These are phyloP conservation scores for Caenorhabditis sp. DNA, from an alignment of 2,888 invertebrate species.

Conservation along the genomic window DNA sequence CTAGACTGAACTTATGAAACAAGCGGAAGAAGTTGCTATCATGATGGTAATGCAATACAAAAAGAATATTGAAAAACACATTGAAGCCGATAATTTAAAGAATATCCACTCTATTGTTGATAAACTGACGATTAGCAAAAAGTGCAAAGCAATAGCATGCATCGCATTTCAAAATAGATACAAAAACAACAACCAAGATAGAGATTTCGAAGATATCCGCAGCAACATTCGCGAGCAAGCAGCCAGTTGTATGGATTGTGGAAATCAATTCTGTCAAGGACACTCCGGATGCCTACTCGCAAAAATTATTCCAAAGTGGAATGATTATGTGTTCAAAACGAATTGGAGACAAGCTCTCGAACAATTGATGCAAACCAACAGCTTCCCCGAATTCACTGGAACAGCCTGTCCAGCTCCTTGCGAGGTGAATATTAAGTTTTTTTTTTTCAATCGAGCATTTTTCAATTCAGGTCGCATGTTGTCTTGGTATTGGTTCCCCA, in stretches of 20 bases:
- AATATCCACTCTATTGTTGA: no score
- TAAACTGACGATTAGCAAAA: no score
- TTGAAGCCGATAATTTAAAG: no score
- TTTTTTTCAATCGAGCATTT: no score
- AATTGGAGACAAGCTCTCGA: constrained; percentile 78
- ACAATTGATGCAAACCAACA: constrained; percentile 94
- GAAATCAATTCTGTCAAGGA: constrained; percentile 96
- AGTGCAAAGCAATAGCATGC: no score
- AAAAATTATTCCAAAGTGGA: constrained; percentile 99
- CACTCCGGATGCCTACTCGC: constrained; percentile 94
- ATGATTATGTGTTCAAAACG: constrained; percentile 86
- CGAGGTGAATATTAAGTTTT: no score
- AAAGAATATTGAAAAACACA: no score
- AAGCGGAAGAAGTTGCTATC: no score
- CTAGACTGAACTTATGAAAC: no score
- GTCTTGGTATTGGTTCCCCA: constrained; percentile 91
- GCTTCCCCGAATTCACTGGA: constrained; percentile 84
- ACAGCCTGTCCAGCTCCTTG: constrained; percentile 89
- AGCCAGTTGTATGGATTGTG: constrained; percentile 96
- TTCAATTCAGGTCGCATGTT: constrained; percentile 94
- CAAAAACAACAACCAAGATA: constrained; percentile 89
- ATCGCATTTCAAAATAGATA: no score
- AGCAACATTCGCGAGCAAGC: constrained; percentile 86
- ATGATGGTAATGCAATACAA: no score
- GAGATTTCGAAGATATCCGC: constrained; percentile 83